Percentiles rank a stretch among this genome's conserved stretches.
Conservation (phyloP, 2,888 invertebrate genomes). For the Cephus pulcher region DNA sequence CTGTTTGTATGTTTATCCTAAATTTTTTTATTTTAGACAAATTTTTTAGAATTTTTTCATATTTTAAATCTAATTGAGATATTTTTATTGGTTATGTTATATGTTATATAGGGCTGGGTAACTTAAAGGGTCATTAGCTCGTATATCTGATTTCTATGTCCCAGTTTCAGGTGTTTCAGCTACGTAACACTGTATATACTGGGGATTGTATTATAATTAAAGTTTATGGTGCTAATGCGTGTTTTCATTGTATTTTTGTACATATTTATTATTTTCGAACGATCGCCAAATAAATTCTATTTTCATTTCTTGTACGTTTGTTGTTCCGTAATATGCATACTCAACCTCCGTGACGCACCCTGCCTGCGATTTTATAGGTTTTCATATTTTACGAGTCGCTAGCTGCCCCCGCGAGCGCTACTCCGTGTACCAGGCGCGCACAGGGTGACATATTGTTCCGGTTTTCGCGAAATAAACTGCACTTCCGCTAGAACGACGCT, state of each 20-base stretch:
- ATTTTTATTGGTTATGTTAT: no score
- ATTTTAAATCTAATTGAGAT: no score
- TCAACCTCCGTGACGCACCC: background rate
- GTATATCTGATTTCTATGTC: background rate
- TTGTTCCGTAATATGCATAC: background rate
- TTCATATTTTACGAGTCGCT: background rate
- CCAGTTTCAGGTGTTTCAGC: background rate
- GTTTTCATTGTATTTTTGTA: background rate
- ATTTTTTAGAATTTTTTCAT: no score
- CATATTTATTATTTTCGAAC: background rate
- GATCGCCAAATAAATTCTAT: background rate
- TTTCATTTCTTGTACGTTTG: background rate
- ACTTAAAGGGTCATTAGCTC: no score
- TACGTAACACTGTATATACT: background rate
- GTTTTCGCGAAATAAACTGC: background rate
- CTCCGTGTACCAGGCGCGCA: background rate
- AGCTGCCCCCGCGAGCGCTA: background rate
- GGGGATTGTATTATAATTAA: background rate
- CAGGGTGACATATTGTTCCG: background rate
- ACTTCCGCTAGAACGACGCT: background rate
- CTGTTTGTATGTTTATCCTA: background rate
- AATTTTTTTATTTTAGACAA: background rate
- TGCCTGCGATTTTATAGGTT: background rate
- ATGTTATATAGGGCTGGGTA: no score
- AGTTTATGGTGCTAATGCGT: background rate